Evolutionary conservation across 2,888 invertebrate genomes (phyloP).

Genomic region (Nemoura dubitans): DNA sequence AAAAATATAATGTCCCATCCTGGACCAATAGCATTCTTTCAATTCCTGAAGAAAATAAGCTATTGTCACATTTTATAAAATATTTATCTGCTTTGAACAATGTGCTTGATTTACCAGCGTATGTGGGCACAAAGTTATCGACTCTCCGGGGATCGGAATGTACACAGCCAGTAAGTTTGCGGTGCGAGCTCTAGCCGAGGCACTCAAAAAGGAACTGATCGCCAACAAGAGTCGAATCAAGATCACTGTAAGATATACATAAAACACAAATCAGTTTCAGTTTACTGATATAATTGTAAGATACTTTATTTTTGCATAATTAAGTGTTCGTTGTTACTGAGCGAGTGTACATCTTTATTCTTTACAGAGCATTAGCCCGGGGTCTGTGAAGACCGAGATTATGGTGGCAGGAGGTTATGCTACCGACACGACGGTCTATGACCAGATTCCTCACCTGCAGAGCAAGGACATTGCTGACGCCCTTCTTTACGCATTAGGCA

Average conservation of each 20-base stretch:
- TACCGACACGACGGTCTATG: conserved; percentile 50
- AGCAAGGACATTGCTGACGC: conserved; percentile 42
- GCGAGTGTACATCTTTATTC: too few relatives aligned
- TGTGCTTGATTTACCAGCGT: too few relatives aligned
- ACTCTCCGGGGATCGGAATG: conserved; percentile 58
- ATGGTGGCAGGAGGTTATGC: conserved; percentile 51
- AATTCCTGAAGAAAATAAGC: too few relatives aligned
- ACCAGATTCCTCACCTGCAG: conserved; percentile 34
- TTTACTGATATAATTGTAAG: too few relatives aligned
- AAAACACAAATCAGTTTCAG: too few relatives aligned
- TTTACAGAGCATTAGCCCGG: conserved; percentile 25
- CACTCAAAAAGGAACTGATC: conserved; percentile 64
- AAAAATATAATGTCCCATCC: too few relatives aligned
- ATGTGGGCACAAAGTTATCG: background rate
- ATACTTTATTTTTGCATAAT: too few relatives aligned
- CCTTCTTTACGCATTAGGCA: conserved; percentile 39
- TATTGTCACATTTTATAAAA: too few relatives aligned
- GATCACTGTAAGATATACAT: too few relatives aligned
- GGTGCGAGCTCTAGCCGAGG: conserved; percentile 64
- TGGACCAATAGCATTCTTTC: too few relatives aligned
- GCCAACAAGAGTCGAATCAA: conserved; percentile 56
- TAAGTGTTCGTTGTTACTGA: too few relatives aligned
- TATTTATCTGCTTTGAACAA: too few relatives aligned
- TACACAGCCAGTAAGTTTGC: conserved; percentile 67
- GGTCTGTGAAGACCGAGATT: conserved; percentile 20